phyloP scores from a whole-genome alignment of 2,888 invertebrate genomes.

The Melinopterus prodromus region DNA sequence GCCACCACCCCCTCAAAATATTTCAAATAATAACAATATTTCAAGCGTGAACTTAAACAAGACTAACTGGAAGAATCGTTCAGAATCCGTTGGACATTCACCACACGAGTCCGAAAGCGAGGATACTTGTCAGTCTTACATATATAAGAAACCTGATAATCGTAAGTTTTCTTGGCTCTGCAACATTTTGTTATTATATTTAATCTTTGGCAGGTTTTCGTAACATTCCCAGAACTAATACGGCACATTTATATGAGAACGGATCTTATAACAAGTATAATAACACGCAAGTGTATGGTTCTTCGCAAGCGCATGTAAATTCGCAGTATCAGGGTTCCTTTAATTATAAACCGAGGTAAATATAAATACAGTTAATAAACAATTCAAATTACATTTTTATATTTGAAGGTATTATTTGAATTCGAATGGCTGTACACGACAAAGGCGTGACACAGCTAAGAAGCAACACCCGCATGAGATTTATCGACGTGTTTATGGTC shows the following conservation, averaged over 20 bases:
- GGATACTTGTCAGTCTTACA: constrained; percentile 38
- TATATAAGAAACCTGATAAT: constrained; percentile 5
- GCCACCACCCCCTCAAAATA: constrained; percentile 48
- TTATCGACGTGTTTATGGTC: constrained; percentile 53
- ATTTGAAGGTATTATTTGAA: constrained; percentile 28
- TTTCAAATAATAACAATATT: constrained; percentile 44
- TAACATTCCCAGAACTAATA: constrained; percentile 7
- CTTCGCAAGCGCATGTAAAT: constrained; percentile 28
- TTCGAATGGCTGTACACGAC: neutral
- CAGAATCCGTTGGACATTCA: constrained; percentile 28
- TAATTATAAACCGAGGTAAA: constrained; percentile 31
- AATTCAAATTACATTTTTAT: neutral
- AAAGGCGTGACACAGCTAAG: constrained; percentile 21
- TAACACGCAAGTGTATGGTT: constrained; percentile 40
- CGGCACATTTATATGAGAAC: constrained; percentile 18
- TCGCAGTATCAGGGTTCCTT: constrained; percentile 17
- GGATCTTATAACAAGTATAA: constrained; percentile 31
- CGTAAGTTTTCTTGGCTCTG: neutral
- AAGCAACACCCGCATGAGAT: constrained; percentile 43
- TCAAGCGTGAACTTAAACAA: constrained; percentile 38
- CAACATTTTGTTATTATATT: neutral
- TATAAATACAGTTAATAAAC: constrained; percentile 12
- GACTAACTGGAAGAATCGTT: constrained; percentile 11
- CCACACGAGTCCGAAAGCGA: constrained; percentile 39
- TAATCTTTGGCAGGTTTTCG: neutral